Evolutionary conservation across 1,140 invertebrate genomes (phyloP), one percentile per base, ranked within the genome.

Genomic region (Cherax quadricarinatus): DNA sequence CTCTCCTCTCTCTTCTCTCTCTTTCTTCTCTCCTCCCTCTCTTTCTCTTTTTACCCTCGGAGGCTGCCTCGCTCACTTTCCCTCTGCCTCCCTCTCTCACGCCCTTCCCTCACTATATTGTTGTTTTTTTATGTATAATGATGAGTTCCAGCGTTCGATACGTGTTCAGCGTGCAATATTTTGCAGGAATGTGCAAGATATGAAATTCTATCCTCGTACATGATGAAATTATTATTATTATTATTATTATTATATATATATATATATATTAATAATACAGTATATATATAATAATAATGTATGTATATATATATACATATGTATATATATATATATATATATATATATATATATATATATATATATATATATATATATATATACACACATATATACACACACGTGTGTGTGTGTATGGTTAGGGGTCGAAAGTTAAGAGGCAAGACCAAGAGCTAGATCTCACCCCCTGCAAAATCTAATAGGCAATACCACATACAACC

Each of bases 41-140:
- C 89, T 91, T 85, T 80, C 89, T 85, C 75, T 85, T 86, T 80
- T 79, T 91, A n/a, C 83, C 87, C 82, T 91, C 70, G 53, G 70
- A 79, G 82, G 49, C 79, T 51, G 62, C 80, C 88, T 73, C 51
- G 9, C 84, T 48, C 84, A 12, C 41, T 7, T 18, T 41, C 57
- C 14, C 84, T 18, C 87, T 51, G n/a, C 14, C 79, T 70, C n/a
- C 62, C 62, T 66, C 88, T 73, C 73, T 21, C 82, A 24, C 82
- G 41, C 30, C 49, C n/a, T 70, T 51, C 85, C 48, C 51, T 57
- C 73, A 66, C 62, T 18, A 66, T 66, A 66, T 66, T 66, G 62
- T 60, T 60, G 57, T 66, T 66, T 66, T 66, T 66, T 66, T 66
- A 14, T 66, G 62, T 66, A 66, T 66, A 66, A 66, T 66, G 62